Evolutionary conservation across 2,888 invertebrate species (phyloP).

Genomic region (Bimastos eiseni): DNA sequence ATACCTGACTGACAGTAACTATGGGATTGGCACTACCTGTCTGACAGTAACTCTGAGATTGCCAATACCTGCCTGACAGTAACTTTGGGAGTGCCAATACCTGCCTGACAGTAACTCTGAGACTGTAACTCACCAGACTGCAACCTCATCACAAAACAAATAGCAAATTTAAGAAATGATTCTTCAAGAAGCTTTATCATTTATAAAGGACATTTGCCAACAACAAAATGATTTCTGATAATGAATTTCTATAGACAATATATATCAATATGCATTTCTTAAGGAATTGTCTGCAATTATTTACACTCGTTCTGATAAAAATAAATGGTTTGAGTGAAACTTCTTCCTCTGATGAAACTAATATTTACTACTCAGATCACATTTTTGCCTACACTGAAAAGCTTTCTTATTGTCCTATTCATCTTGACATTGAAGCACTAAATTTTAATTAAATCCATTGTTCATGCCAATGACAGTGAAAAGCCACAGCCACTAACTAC

Average conservation of each 20-base stretch:
- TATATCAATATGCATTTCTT: neutral
- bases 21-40: no score
- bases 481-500: neutral
- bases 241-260: neutral
- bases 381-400: neutral
- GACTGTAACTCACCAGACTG: neutral
- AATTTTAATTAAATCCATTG: neutral
- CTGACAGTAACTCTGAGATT: no score
- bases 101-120: neutral
- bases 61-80: no score
- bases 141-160: neutral
- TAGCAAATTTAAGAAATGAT: neutral
- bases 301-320: neutral
- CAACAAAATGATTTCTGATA: neutral
- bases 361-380: slow-evolving; percentile 7
- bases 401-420: neutral
- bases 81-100: no score
- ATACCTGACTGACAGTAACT: no score
- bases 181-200: neutral
- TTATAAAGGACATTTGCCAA: neutral
- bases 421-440: neutral
- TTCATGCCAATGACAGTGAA: neutral
- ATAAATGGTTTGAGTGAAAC: neutral
- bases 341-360: slow-evolving; percentile 5
- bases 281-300: neutral